Base-by-base conservation (phyloP, 35 echinoderm and acorn worm species). In the Ophioderma brevispina region DNA sequence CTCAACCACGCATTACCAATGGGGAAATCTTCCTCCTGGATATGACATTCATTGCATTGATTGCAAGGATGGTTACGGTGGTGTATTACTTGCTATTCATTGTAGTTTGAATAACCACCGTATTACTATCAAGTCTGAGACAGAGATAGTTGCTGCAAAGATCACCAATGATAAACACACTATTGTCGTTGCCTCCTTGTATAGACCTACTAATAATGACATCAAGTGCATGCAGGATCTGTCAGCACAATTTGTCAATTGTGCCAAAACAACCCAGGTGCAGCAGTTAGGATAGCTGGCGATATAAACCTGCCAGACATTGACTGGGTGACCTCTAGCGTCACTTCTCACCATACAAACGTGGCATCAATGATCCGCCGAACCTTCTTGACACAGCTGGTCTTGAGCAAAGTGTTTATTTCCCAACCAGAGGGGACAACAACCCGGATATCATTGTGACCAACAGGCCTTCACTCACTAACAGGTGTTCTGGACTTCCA, bases 281-380 rank as follows among this genome's bases (percentile, higher is more conserved):
- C 76, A 33, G 19, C 86, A 79, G 33, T 90, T 17, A 82, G 88
- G 50, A 82, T 90, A 25, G 78, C 46, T 41, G 88, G 88, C 33
- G 87, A 89, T 56, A 0, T 80, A 0, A 89, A 89, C 52, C 46
- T 89, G 1, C 87, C 76, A 21, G 87, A 89, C 21, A 55, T 89
- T 23, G 23, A 80, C 34, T 89, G 87, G 87, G 0, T n/a, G 39
- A 89, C 76, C 25, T 18, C 11, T 14, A 19, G 30, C 23, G 34
- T 80, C 21, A 32, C 31, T 42, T 13, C 36, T 5, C 76, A 80
- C 87, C 80, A 39, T 56, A 89, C 17, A 36, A 32, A 32, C 33
- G 4, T 32, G 19, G 4, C 6, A 43, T 84, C 3, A 84, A 84
- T 32, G 40, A 84, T 33, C 37, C 32, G 11, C 37, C 36, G 30